Evolutionary conservation across 2,888 invertebrate species (phyloP), one percentile per base, ranked within the genome.

Genomic region (Spodoptera littoralis): DNA sequence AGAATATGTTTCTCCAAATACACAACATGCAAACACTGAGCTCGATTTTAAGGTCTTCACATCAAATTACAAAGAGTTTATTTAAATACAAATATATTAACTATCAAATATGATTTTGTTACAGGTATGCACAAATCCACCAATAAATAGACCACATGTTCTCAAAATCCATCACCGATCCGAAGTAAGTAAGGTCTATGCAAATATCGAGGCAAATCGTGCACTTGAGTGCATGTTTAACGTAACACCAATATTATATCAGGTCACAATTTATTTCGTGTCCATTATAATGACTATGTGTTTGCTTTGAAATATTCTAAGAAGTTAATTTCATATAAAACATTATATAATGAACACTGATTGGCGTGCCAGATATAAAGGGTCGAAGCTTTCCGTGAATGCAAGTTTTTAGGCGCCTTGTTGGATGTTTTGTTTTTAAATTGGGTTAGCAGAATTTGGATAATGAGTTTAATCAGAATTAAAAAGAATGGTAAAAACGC

Each of bases 331-430:
- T 70, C 36, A 52, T 55, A 52, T 70, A 58, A 63, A 44, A 69
- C 63, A 70, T 11, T 56, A 70, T 48, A 70, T 47, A 70, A 59
- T 64, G 45, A 48, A 47, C 45, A 59, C 45, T 52, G 69, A 70
- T 70, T 70, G 49, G 69, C 70, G 70, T 70, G 69, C 0, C 5
- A 64, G 65, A 64, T 70, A 70, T 22, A 8, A 52, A 46, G 55
- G 11, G 36, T 51, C 64, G 64, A 69, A 58, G 53, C 11, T 49
- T 68, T 68, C 51, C 51, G 43, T 13, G 57, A 64, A 70, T 55
- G 70, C 64, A 70, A 70, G 64, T 70, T 52, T 69, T 49, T 13
- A 11, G 46, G 1, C 27, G 45, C 56, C 48, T 27, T 45, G 47
- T 55, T 49, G 36, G n/a, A 27, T 9, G 9, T 8, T 36, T 27